A percentile compares a stretch with the other conserved stretches of the same genome.
Evolutionary conservation across 2,797 vertebrate species (phyloP).

Genomic region (Falco berigora): DNA sequence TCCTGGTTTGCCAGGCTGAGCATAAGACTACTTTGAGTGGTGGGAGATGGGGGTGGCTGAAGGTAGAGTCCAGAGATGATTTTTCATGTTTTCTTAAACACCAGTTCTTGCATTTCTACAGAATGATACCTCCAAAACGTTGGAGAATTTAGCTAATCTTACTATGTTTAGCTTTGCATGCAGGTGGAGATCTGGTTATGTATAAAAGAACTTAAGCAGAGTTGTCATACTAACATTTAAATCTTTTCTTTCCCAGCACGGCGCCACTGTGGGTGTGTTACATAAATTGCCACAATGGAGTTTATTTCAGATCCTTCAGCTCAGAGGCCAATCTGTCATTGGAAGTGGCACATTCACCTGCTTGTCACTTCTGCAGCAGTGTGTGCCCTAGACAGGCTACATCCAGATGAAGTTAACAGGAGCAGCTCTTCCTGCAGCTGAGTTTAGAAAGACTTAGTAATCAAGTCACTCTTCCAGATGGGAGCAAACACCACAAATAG

Average conservation of each 20-base stretch:
- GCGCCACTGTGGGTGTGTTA: conserved; percentile 6
- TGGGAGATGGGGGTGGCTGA: neutral
- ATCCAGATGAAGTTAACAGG: neutral
- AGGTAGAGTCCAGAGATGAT: neutral
- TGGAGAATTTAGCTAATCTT: neutral
- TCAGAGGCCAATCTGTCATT: conserved; percentile 26
- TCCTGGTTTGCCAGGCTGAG: neutral
- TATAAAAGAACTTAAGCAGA: neutral
- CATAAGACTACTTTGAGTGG: neutral
- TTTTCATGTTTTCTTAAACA: neutral
- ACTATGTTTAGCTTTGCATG: neutral
- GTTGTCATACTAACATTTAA: neutral
- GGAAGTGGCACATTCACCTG: conserved; percentile 2
- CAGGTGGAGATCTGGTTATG: neutral
- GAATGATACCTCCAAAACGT: neutral
- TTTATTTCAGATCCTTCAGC: neutral
- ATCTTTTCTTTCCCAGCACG: neutral
- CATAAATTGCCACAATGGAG: conserved; percentile 35
- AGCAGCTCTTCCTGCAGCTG: neutral
- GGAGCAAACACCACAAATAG: neutral
- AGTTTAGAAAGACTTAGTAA: conserved; percentile 13
- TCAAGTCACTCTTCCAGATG: neutral
- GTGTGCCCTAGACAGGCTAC: neutral
- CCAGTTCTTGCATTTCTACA: neutral
- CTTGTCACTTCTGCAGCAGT: neutral